Evolutionary conservation across 2,113 vertebrate species (phyloP), one percentile per base, ranked within the genome.

Genomic region (Paracyprichromis sp.): DNA sequence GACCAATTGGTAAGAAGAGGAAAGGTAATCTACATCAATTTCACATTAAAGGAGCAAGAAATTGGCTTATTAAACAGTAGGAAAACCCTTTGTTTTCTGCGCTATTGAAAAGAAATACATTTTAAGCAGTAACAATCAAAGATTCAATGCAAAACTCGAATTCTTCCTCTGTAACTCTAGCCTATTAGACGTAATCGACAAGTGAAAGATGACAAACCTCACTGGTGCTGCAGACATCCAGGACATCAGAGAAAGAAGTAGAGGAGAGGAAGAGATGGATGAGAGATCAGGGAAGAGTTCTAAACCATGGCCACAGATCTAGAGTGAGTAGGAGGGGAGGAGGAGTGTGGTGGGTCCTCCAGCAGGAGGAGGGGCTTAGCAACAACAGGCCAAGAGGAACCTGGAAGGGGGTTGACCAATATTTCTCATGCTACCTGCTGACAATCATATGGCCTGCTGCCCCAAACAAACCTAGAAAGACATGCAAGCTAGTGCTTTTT

Each of bases 181-280:
- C 29, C 47, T 82, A 16, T 19, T 80, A 34, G 1, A 87, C 9
- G 14, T 47, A 17, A 88, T 71, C n/a, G 8, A 69, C 13, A 81
- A 88, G 82, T 26, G 54, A 43, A 57, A 83, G 83, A 63, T 80
- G 88, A 94, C 94, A 82, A 90, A 95, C 95, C 95, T 95, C 84
- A 90, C 43, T 57, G 71, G 81, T 80, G 92, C 91, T 88, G 94
- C 91, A 89, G 88, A 81, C 8, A 82, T 92, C 92, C 90, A 85
- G 85, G 43, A 90, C 82, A 83, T 57, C 45, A 83, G 66, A 85
- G 69, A 82, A 7, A 81, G 73, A 71, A 61, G 82, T 11, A 59
- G 38, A 87, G 59, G 56, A 83, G 7, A 90, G 21, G 54, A 90
- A 84, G 61, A 88, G 85, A 85, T 85, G 92, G 88, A 82, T 73